These are phyloP conservation scores for Brachypalpus laphriformis DNA, from an alignment of 2,888 invertebrate genomes.

Conservation along the genomic window DNA sequence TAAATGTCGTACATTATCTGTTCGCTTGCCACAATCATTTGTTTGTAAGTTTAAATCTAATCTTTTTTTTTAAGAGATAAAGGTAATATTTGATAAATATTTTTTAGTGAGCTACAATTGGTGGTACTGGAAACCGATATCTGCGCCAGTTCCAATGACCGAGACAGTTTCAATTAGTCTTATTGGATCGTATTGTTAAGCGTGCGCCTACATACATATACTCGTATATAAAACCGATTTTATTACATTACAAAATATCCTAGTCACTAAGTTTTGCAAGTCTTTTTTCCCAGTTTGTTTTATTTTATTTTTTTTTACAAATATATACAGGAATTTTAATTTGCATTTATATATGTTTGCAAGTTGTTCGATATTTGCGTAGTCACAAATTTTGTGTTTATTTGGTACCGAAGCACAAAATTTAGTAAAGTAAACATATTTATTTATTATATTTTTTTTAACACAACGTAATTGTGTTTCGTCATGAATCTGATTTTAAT, in stretches of 20 bases:
- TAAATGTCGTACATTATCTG: conserved; percentile 88
- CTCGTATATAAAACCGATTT: conserved; percentile 42
- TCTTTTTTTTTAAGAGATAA: neutral
- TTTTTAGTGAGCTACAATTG: conserved; percentile 88
- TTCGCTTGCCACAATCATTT: conserved; percentile 88
- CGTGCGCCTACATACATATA: conserved; percentile 39
- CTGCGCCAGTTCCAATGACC: conserved; percentile 85
- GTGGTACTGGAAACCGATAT: conserved; percentile 90
- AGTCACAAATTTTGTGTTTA: conserved; percentile 1
- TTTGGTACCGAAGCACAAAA: conserved; percentile 9
- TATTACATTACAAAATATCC: conserved; percentile 54
- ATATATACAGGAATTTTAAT: conserved; percentile 17
- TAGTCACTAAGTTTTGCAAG: conserved; percentile 68
- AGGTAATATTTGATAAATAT: conserved; percentile 21
- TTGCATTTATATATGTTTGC: neutral
- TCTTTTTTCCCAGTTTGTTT: conserved; percentile 36
- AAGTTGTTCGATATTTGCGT: neutral
- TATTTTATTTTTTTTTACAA: conserved; percentile 4
- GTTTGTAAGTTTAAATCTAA: conserved; percentile 86
- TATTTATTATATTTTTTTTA: neutral
- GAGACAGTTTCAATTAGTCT: conserved; percentile 85
- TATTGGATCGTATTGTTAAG: conserved; percentile 87
- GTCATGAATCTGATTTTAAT: neutral
- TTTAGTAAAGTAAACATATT: neutral
- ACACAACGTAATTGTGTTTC: neutral